A percentile compares a stretch with the other conserved stretches of the same genome.
Evolutionary conservation across 1,140 invertebrate genomes (phyloP).

Genomic region (Drosophila sp.): DNA sequence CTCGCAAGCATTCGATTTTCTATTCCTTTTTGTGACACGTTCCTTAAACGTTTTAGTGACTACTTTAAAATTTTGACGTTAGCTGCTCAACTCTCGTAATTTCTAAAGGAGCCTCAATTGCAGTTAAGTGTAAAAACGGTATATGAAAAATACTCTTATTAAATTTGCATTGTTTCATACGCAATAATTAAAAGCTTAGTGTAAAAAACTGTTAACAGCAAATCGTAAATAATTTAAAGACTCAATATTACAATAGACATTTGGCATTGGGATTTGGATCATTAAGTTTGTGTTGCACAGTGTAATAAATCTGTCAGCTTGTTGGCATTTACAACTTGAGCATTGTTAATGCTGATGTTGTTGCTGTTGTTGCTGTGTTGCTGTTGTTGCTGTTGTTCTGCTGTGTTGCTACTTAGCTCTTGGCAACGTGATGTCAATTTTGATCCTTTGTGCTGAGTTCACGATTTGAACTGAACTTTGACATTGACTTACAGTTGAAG

Average conservation of each 20-base stretch:
- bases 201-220: neutral
- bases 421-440: conserved; percentile 47
- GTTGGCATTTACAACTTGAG: conserved; percentile 21
- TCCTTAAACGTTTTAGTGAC: no score
- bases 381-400: conserved; percentile 1
- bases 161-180: no score
- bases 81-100: neutral
- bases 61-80: no score
- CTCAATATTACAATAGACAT: neutral
- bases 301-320: conserved; percentile 65
- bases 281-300: conserved; percentile 51
- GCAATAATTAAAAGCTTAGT: neutral
- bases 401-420: conserved; percentile 15
- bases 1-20: no score
- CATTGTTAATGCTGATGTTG: conserved; percentile 24
- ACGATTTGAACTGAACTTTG: conserved; percentile 28
- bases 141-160: neutral
- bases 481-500: conserved; percentile 9
- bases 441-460: conserved; percentile 47
- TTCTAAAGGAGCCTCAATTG: neutral
- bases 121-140: neutral
- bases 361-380: conserved; percentile 10
- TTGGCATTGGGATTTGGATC: conserved; percentile 13
- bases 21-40: no score
- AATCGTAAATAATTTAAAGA: neutral